A percentile compares a stretch with the other conserved stretches of the same genome.
phyloP scores from a whole-genome alignment of 2,888 invertebrate species.

The Agapetus fuscipes region DNA sequence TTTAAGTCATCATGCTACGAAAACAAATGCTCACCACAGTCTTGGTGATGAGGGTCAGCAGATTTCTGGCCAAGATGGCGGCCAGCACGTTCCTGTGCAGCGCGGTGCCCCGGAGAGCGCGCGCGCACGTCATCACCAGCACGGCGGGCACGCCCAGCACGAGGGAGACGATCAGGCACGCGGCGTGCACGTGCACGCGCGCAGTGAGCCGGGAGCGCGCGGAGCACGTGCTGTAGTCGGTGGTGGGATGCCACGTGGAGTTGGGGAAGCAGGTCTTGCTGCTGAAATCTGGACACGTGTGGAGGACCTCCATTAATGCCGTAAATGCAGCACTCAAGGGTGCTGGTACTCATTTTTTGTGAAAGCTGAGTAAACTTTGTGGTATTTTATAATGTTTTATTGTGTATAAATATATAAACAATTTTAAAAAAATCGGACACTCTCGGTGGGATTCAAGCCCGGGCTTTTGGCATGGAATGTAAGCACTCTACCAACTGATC shows the following conservation, averaged over 20 bases:
- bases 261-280: conserved; percentile 45
- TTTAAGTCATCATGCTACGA: no score
- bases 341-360: no score
- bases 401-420: no score
- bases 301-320: neutral
- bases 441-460: no score
- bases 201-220: conserved; percentile 41
- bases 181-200: conserved; percentile 46
- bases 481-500: no score
- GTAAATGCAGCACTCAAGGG: neutral
- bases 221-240: conserved; percentile 49
- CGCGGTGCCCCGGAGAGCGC: conserved; percentile 41
- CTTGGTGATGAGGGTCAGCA: conserved; percentile 47
- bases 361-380: no score
- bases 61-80: conserved; percentile 47
- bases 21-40: conserved; percentile 40
- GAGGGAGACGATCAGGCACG: conserved; percentile 41
- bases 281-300: conserved; percentile 41
- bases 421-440: no score
- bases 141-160: conserved; percentile 47
- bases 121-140: conserved; percentile 45
- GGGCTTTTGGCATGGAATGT: no score
- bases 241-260: conserved; percentile 47
- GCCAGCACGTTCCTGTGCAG: conserved; percentile 52
- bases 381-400: no score